Base-by-base conservation (phyloP, 2,888 invertebrate genomes). In the Brachypalpus laphriformis region DNA sequence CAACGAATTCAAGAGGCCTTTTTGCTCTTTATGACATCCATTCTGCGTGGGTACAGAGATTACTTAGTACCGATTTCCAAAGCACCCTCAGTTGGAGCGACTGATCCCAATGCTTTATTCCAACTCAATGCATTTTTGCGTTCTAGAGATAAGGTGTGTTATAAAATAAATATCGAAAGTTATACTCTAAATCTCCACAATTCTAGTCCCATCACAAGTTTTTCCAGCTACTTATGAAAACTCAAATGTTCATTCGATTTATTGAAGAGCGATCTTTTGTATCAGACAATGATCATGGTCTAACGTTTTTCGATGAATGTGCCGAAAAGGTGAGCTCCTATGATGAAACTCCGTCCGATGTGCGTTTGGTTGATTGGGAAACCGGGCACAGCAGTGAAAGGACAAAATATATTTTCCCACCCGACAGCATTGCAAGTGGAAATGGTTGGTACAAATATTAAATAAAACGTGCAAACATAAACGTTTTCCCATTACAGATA, bases 251-350 rank as follows among this genome's bases (percentile, higher is more conserved):
- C 93, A 98, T 97, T 87, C 95, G 98, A 65, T 99, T 99, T 92
- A 99, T 99, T 87, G 99, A 99, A 92, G 99, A 99, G 92, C 94
- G 99, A 18, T 98, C 98, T 88, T 99, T 99, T 92, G 98, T 99
- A 0, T 98, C 98, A n/a, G 99, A 99, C 90, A 97, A 97, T 89
- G 99, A 99, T 92, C 97, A 98, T 82, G 97, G 98, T 56, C 93
- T 99, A 75, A 97, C 97, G 11, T 98, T 98, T 92, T 99, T 99
- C 90, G 99, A 99, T 92, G 99, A 99, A 90, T 99, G 99, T 91
- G 96, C 97, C 6, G 98, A 98, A 90, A 95, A 96, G 90, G 93
- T 95, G 42, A 92, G 93, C 77, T 92, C 92, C 9, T 91, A 92
- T 81, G 93, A 93, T 87, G 95, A 95, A 88, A 90, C 91, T 16